phyloP scores from a whole-genome alignment of 2,888 invertebrate genomes.

The Lymantria dispar region DNA sequence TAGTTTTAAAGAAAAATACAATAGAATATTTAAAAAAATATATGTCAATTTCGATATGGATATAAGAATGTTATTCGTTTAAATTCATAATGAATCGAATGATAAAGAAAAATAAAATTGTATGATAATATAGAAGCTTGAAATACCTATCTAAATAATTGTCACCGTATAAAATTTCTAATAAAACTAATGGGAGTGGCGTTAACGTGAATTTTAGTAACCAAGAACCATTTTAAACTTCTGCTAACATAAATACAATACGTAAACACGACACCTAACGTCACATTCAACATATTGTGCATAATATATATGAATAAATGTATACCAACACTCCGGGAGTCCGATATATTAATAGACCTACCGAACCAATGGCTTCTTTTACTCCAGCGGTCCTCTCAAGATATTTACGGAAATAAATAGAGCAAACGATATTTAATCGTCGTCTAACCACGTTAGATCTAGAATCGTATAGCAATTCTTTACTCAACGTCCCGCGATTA shows the following conservation, averaged over 20 bases:
- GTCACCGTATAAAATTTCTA: conserved; percentile 12
- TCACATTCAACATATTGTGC: conserved; percentile 32
- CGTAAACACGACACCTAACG: conserved; percentile 32
- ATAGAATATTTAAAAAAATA: background rate
- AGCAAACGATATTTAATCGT: conserved; percentile 39
- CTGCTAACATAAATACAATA: conserved; percentile 11
- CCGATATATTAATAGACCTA: conserved; percentile 50
- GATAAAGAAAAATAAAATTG: background rate
- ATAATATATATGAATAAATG: conserved; percentile 31
- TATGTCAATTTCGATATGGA: no score
- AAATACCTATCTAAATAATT: conserved; percentile 9
- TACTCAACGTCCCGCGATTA: conserved; percentile 33
- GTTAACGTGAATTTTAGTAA: conserved; percentile 15
- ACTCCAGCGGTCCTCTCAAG: conserved; percentile 33
- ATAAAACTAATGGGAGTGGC: conserved; percentile 22
- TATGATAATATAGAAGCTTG: background rate
- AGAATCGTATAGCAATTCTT: conserved; percentile 30
- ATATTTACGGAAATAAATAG: conserved; percentile 54
- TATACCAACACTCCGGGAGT: conserved; percentile 48
- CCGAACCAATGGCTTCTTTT: conserved; percentile 42
- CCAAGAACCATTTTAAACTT: conserved; percentile 20
- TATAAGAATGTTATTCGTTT: background rate
- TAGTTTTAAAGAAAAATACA: background rate
- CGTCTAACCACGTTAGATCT: conserved; percentile 25
- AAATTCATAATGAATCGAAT: background rate